Conservation (phyloP, 2,888 invertebrate genomes). For the Caenorhabditis sinica region DNA sequence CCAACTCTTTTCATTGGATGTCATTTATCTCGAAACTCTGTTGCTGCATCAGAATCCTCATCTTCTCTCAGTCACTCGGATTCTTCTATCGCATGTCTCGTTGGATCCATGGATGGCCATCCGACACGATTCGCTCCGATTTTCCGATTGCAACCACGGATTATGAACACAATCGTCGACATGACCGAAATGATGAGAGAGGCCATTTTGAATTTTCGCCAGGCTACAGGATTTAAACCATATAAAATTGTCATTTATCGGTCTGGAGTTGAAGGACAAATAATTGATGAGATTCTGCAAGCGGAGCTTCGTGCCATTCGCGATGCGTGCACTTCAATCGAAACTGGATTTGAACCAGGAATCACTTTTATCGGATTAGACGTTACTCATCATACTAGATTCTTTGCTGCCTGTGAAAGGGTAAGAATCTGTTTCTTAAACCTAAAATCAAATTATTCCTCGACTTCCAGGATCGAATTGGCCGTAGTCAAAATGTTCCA, state of each 20-base stretch:
- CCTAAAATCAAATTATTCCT: no score
- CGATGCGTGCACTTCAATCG: conserved; percentile 54
- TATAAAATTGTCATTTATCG: conserved; percentile 60
- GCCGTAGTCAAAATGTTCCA: conserved; percentile 59
- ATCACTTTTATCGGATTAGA: conserved; percentile 64
- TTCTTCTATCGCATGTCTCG: conserved; percentile 55
- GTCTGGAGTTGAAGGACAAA: conserved; percentile 26
- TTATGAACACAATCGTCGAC: conserved; percentile 28
- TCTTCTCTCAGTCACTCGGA: conserved; percentile 20
- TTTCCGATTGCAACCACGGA: conserved; percentile 46
- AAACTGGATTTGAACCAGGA: conserved; percentile 52
- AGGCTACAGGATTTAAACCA: conserved; percentile 53
- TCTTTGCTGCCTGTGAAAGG: conserved; percentile 42
- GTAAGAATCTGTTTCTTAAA: conserved; percentile 9
- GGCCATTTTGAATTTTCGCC: conserved; percentile 47
- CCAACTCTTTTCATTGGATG: conserved; percentile 64
- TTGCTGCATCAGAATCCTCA: conserved; percentile 10
- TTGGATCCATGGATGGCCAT: conserved; percentile 62
- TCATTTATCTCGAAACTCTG: conserved; percentile 47
- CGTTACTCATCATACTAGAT: conserved; percentile 56
- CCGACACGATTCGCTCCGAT: conserved; percentile 56
- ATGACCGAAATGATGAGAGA: conserved; percentile 53
- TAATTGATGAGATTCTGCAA: conserved; percentile 58
- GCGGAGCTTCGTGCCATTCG: conserved; percentile 56
- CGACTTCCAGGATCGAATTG: conserved; percentile 53